Base-by-base conservation (phyloP, 2,113 vertebrate genomes). In the Sylvietta virens region DNA sequence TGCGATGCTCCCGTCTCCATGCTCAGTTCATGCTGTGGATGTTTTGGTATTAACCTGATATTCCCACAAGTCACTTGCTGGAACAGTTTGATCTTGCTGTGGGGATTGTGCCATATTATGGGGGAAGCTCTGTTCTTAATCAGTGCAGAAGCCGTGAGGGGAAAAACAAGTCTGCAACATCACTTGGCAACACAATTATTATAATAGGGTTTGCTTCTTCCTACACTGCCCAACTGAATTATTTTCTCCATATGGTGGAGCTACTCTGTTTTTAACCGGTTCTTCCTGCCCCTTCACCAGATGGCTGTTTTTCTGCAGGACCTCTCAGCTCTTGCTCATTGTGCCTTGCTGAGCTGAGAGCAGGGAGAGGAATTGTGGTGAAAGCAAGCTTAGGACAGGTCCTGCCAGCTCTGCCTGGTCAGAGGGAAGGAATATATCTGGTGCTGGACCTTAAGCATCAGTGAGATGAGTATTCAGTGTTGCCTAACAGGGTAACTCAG, bases 111-210 rank as follows among this genome's bases (percentile, higher is more conserved):
- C 87, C 54, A 30, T n/a, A 4, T 77, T 86, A 88, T 76, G 94
- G 77, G 40, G 86, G 94, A 95, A 94, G 91, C 82, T 95, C 64
- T 94, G 82, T 90, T 96, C 93, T 77, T 90, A 77, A 93, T 93
- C 90, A 45, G 53, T 78, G 64, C 72, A 89, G 83, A 74, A 96
- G 70, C 95, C 1, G 11, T 78, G 57, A 89, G 61, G 89, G 73
- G 64, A 97, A 95, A 96, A 96, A 89, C 86, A 95, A 96, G 93
- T 78, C 89, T 93, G 82, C 80, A 95, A 88, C 94, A 96, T 95
- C 86, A 90, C 95, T 95, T 97, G 94, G 93, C 95, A 97, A 95
- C 92, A 92, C 88, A 93, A 92, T 95, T 95, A 93, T 96, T 96
- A 74, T 94, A 95, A 92, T 90, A 96, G 88, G 76, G 72, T 92